Percentiles rank a stretch among this genome's conserved stretches.
Conservation (phyloP, 2,113 vertebrate species). For the Tauraco erythrolophus region DNA sequence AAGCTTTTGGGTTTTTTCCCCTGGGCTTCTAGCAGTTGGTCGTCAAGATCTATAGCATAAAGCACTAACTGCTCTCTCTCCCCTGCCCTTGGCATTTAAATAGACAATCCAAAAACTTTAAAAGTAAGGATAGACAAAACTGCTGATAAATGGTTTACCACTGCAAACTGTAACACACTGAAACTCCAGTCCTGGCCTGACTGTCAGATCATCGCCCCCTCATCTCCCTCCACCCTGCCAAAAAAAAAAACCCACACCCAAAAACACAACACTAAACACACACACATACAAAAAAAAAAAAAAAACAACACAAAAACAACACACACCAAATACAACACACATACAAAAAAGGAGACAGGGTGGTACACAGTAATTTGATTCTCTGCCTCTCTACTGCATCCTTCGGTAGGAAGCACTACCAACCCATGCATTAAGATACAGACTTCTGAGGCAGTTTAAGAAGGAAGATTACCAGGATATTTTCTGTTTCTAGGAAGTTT, state of each 20-base stretch:
- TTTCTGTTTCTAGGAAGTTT: not conserved
- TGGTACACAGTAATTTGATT: not conserved
- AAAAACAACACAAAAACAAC: too few relatives aligned
- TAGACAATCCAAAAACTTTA: not conserved
- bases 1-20: not conserved
- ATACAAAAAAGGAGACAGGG: too few relatives aligned
- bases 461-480: not conserved
- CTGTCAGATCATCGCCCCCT: not conserved
- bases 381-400: not conserved
- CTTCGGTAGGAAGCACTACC: not conserved
- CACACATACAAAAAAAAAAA: too few relatives aligned
- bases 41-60: not conserved
- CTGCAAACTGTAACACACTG: not conserved
- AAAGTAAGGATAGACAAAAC: not conserved
- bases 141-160: not conserved
- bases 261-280: too few relatives aligned
- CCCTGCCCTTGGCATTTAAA: not conserved
- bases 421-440: fast-evolving
- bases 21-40: not conserved
- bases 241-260: too few relatives aligned
- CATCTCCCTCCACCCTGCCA: too few relatives aligned
- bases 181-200: not conserved
- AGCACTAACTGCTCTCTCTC: not conserved
- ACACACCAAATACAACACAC: too few relatives aligned
- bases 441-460: not conserved